These are phyloP conservation scores for Australoheros scitulus DNA, from an alignment of 2,113 vertebrate species.

Conservation along the genomic window DNA sequence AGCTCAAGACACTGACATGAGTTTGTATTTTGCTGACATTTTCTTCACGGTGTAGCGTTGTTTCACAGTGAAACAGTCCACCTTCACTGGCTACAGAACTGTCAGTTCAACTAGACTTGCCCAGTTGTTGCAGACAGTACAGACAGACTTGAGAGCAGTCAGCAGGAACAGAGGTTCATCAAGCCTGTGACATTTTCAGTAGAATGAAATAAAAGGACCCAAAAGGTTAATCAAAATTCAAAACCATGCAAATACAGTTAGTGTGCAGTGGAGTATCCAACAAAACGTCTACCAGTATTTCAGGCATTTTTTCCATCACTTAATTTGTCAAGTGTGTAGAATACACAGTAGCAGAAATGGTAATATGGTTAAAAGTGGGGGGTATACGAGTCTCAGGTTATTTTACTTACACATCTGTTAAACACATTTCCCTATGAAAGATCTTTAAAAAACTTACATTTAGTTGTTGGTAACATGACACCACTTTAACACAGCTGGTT, in stretches of 20 bases:
- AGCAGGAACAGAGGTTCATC: neutral
- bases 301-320: neutral
- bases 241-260: slow-evolving; percentile 27
- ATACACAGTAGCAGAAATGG: neutral
- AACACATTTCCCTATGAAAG: neutral
- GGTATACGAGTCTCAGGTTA: neutral
- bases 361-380: neutral
- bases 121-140: neutral
- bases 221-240: slow-evolving; percentile 4
- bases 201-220: neutral
- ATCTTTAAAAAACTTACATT: neutral
- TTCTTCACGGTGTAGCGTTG: neutral
- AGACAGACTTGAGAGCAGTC: neutral
- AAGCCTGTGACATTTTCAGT: neutral
- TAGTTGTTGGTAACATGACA: neutral
- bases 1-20: neutral
- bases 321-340: neutral
- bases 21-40: neutral
- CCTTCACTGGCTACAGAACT: neutral
- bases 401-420: slow-evolving; percentile 12
- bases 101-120: neutral
- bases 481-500: neutral
- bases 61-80: slow-evolving; percentile 10
- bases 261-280: neutral
- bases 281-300: neutral